These are phyloP conservation scores for Macrocentrus cingulum DNA, from an alignment of 1,140 invertebrate genomes.

Conservation along the genomic window DNA sequence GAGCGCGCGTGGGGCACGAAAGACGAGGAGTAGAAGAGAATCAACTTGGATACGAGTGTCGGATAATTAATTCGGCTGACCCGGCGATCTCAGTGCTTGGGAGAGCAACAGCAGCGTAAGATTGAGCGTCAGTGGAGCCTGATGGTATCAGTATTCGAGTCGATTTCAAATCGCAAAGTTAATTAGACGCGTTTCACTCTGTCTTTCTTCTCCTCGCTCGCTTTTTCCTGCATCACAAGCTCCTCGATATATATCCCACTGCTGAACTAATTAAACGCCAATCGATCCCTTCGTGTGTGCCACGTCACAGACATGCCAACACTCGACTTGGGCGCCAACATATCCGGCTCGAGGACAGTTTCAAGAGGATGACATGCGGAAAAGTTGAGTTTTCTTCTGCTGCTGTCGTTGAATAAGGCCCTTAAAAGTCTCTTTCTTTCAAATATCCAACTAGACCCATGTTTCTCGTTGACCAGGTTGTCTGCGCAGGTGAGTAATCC, in stretches of 20 bases:
- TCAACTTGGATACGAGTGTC: slow-evolving; percentile 41
- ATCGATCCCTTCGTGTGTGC: slow-evolving; percentile 31
- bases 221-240: slow-evolving; percentile 11
- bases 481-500: neutral
- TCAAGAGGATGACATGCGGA: no score
- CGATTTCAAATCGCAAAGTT: slow-evolving; percentile 52
- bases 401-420: no score
- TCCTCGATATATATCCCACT: slow-evolving; percentile 15
- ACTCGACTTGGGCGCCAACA: no score
- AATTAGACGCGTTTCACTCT: slow-evolving; percentile 46
- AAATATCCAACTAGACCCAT: no score
- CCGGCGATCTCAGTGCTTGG: slow-evolving; percentile 29
- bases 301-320: neutral
- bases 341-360: no score
- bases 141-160: slow-evolving; percentile 44
- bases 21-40: slow-evolving; percentile 10
- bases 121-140: slow-evolving; percentile 10
- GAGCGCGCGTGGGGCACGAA: slow-evolving; percentile 21
- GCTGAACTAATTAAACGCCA: slow-evolving; percentile 49
- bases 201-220: neutral
- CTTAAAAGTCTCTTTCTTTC: no score
- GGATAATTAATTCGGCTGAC: slow-evolving; percentile 49
- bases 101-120: slow-evolving; percentile 12
- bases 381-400: no score
- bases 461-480: no score